These are phyloP conservation scores for Aphelenchoides fujianensis DNA, from an alignment of 1,140 invertebrate species.

Conservation along the genomic window DNA sequence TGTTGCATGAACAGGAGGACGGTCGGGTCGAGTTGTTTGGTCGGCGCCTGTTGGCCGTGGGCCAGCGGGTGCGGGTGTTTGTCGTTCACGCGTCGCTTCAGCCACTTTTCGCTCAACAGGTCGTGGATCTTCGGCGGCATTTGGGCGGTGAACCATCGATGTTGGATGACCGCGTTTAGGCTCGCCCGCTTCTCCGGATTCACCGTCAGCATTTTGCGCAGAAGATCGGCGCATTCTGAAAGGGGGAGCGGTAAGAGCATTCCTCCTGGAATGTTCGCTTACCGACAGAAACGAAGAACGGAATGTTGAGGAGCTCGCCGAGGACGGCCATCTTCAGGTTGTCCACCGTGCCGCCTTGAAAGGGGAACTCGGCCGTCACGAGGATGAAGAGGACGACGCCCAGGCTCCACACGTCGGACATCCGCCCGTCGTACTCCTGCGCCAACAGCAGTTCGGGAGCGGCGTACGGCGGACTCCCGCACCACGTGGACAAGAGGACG, in stretches of 20 bases:
- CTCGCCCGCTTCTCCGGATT: slow-evolving; percentile 44
- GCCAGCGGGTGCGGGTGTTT: slow-evolving; percentile 19
- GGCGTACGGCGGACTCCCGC: slow-evolving; percentile 90
- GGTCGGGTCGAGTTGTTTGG: slow-evolving; percentile 49
- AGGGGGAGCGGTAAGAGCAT: background rate
- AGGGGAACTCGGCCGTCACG: slow-evolving; percentile 72
- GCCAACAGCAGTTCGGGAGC: slow-evolving; percentile 96
- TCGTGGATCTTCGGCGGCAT: slow-evolving; percentile 38
- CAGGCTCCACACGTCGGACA: slow-evolving; percentile 94
- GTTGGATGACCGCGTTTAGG: slow-evolving; percentile 37
- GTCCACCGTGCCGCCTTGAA: slow-evolving; percentile 54
- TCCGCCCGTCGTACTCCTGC: slow-evolving; percentile 88
- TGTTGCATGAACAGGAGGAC: slow-evolving; percentile 50
- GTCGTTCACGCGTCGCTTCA: slow-evolving; percentile 13
- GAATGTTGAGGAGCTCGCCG: slow-evolving; percentile 45
- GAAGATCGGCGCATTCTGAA: slow-evolving; percentile 49
- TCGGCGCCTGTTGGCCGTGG: slow-evolving; percentile 2
- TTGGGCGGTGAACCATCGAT: slow-evolving; percentile 43
- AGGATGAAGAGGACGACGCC: slow-evolving; percentile 89
- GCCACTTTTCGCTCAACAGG: slow-evolving; percentile 24
- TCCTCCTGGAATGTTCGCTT: background rate
- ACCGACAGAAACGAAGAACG: slow-evolving; percentile 54
- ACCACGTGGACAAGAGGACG: slow-evolving; percentile 84
- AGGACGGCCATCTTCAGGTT: slow-evolving; percentile 51
- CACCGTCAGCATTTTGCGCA: slow-evolving; percentile 50